A percentile compares a stretch with the other conserved stretches of the same genome.
phyloP scores from a whole-genome alignment of 2,888 invertebrate genomes.

The Caenorhabditis panamensis region DNA sequence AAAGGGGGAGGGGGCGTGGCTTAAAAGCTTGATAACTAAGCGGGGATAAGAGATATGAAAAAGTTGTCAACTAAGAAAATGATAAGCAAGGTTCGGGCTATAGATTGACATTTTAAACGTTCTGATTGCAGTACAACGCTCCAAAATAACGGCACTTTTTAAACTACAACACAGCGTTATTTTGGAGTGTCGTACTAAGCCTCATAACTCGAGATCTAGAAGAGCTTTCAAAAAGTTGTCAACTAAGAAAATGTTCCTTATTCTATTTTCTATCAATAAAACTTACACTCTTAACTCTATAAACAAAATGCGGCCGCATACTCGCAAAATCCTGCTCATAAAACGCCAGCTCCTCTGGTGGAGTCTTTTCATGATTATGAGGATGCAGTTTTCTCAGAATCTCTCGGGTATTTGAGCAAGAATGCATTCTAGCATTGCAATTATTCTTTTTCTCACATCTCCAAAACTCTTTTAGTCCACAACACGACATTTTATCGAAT shows the following conservation, averaged over 20 bases:
- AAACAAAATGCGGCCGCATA: constrained; percentile 1
- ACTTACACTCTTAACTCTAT: constrained; percentile 42
- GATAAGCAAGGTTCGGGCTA: too few species aligned
- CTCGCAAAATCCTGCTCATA: constrained; percentile 35
- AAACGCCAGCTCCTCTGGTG: constrained; percentile 44
- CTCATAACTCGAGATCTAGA: background rate
- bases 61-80: too few species aligned
- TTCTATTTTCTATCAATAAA: background rate
- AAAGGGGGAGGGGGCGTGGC: too few species aligned
- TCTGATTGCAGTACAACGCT: too few species aligned
- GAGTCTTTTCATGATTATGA: constrained; percentile 48
- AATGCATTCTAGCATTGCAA: constrained; percentile 63
- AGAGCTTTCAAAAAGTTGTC: background rate
- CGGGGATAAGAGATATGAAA: background rate
- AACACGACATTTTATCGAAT: constrained; percentile 59
- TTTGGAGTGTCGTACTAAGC: too few species aligned
- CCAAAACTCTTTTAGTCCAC: constrained; percentile 60
- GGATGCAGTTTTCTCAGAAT: constrained; percentile 47
- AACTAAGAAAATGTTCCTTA: background rate
- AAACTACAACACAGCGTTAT: too few species aligned
- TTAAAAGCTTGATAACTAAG: too few species aligned
- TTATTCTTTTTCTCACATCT: constrained; percentile 63
- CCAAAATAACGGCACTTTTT: too few species aligned
- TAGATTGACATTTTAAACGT: too few species aligned
- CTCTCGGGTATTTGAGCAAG: constrained; percentile 56